Evolutionary conservation across 2,888 invertebrate genomes (phyloP).

Genomic region (Aphrophora alni): DNA sequence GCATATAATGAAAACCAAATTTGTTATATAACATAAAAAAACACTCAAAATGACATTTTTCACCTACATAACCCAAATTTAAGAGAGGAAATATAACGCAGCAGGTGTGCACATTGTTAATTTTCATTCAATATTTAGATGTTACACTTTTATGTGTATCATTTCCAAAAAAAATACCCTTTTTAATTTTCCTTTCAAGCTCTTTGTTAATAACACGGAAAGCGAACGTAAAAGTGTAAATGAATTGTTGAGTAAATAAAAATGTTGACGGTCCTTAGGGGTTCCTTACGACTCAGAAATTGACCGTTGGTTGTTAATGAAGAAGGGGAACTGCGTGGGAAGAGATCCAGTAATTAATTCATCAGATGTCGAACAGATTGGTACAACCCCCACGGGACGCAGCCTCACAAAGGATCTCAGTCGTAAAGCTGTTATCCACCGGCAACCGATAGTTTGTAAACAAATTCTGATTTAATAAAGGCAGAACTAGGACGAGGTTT

Average conservation of each 20-base stretch:
- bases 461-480: constrained; percentile 4
- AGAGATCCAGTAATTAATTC: constrained; percentile 9
- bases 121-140: no score
- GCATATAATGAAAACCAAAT: no score
- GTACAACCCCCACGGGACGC: not conserved
- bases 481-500: not conserved
- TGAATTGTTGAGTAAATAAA: not conserved
- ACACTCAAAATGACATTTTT: no score
- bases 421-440: not conserved
- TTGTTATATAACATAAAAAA: no score
- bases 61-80: no score
- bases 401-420: not conserved
- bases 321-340: not conserved
- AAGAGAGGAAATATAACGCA: no score
- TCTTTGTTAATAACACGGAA: no score
- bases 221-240: not conserved
- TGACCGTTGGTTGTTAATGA: not conserved
- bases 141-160: no score
- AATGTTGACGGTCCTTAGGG: not conserved
- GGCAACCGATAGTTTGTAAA: not conserved
- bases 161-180: no score
- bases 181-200: no score
- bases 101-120: no score
- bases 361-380: constrained; percentile 9
- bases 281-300: constrained; percentile 3